Percentiles rank a stretch among this genome's conserved stretches.
Evolutionary conservation across 2,797 vertebrate genomes (phyloP).

Genomic region (Prunella strophiata): DNA sequence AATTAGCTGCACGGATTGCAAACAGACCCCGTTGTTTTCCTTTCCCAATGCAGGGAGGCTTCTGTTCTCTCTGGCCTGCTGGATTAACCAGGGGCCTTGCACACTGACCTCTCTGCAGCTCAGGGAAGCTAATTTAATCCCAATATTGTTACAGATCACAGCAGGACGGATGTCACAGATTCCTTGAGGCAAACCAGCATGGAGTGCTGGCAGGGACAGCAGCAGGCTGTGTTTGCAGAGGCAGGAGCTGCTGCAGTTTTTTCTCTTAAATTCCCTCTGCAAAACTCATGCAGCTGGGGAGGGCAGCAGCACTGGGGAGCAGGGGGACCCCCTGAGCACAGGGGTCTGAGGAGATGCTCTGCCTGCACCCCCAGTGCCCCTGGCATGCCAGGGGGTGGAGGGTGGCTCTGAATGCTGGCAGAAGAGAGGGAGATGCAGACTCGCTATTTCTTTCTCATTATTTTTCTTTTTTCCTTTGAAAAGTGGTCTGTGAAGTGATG

Average conservation of each 20-base stretch:
- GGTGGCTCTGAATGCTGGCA: background rate
- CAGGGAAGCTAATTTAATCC: conserved; percentile 69
- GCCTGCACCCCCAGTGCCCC: background rate
- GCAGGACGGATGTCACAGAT: conserved; percentile 53
- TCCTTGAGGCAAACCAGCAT: conserved; percentile 52
- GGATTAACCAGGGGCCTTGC: conserved; percentile 63
- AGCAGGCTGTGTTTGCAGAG: background rate
- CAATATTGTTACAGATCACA: conserved; percentile 66
- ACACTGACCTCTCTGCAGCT: conserved; percentile 62
- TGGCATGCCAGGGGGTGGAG: background rate
- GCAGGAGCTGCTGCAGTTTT: background rate
- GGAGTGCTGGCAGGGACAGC: conserved; percentile 9
- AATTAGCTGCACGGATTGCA: conserved; percentile 67
- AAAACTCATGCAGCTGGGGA: background rate
- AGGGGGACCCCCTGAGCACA: background rate
- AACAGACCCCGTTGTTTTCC: conserved; percentile 69
- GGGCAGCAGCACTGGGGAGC: background rate
- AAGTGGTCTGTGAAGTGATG: background rate
- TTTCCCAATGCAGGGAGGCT: conserved; percentile 65
- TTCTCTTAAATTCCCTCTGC: background rate
- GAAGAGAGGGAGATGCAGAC: background rate
- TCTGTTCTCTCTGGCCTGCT: conserved; percentile 62
- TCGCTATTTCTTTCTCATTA: background rate
- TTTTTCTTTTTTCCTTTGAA: background rate
- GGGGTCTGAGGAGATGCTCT: background rate